These are phyloP conservation scores for Alexandromys fortis DNA, from an alignment of 2,113 vertebrate species.

Conservation along the genomic window DNA sequence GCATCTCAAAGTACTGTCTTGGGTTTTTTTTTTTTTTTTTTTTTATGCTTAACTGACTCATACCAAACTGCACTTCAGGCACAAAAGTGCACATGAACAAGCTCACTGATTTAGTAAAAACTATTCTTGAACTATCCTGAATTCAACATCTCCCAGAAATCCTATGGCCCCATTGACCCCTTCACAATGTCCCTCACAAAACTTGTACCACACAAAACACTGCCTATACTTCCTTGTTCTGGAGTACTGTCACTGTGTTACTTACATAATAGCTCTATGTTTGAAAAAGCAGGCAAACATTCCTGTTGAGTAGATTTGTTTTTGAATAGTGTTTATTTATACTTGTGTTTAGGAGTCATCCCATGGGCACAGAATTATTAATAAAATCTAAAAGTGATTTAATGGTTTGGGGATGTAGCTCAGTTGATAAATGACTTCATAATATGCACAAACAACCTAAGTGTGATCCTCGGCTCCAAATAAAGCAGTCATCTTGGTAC, in stretches of 20 bases:
- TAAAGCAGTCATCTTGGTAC: no score
- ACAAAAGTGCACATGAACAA: background rate
- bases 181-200: fast-evolving
- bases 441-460: no score
- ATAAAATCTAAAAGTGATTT: background rate
- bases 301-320: background rate
- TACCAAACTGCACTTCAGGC: background rate
- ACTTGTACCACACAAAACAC: background rate
- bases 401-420: background rate
- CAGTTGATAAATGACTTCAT: background rate
- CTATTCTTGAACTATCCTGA: background rate
- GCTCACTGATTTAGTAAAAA: background rate
- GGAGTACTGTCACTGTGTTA: background rate
- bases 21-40: background rate
- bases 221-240: background rate
- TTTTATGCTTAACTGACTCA: constrained; percentile 18
- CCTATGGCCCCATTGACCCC: fast-evolving
- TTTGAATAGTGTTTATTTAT: background rate
- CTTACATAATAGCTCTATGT: background rate
- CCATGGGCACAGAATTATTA: background rate
- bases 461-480: background rate
- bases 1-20: constrained; percentile 63
- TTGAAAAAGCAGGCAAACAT: background rate
- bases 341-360: background rate
- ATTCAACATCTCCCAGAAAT: background rate